phyloP scores from a whole-genome alignment of 2,888 invertebrate species.

The Amblyjoppa fuscipennis region DNA sequence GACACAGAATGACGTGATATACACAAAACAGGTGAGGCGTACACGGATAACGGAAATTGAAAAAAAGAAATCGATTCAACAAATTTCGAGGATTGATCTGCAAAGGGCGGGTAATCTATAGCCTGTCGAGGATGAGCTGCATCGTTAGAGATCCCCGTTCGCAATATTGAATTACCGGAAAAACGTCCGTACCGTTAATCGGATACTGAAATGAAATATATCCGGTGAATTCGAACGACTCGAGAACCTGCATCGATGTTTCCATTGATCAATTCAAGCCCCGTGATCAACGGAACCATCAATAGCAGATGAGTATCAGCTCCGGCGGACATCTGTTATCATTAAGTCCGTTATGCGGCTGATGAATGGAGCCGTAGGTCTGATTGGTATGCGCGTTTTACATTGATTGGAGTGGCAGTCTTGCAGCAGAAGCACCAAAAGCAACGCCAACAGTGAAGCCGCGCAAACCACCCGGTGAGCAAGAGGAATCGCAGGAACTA shows the following conservation, averaged over 20 bases:
- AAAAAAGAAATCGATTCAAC: background rate
- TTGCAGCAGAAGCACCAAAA: conserved; percentile 22
- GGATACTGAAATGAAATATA: background rate
- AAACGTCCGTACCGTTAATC: background rate
- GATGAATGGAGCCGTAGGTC: conserved; percentile 67
- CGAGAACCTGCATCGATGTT: conserved; percentile 42
- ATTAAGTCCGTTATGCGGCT: conserved; percentile 57
- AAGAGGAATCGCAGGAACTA: conserved; percentile 59
- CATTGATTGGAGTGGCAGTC: conserved; percentile 67
- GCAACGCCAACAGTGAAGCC: conserved; percentile 15
- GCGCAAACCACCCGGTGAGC: conserved; percentile 30
- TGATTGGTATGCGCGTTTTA: conserved; percentile 55
- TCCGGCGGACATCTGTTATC: conserved; percentile 58
- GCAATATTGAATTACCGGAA: background rate
- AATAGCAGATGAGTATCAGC: conserved; percentile 45
- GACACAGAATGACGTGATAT: background rate
- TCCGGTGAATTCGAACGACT: background rate
- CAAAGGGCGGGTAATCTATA: background rate
- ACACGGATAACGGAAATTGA: background rate
- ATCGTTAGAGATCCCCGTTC: background rate
- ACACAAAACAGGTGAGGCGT: background rate
- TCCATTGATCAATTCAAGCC: conserved; percentile 40
- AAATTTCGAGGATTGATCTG: background rate
- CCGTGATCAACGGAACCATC: conserved; percentile 19
- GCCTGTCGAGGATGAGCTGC: background rate